Percentiles rank a stretch among this genome's conserved stretches.
phyloP scores from a whole-genome alignment of 2,797 vertebrate species.

The Danionella dracula region DNA sequence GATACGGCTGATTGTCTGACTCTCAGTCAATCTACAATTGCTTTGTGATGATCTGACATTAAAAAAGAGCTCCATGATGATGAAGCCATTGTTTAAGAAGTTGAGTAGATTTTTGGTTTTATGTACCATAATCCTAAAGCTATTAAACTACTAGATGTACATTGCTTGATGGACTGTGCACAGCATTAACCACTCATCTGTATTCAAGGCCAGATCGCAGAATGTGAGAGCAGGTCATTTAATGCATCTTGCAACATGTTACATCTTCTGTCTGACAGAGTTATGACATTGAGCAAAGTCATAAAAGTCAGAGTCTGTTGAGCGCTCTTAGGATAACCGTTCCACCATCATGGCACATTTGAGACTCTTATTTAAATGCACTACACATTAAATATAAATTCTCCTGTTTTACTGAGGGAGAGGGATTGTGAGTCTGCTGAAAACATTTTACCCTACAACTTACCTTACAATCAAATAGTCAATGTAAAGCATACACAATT shows the following conservation, averaged over 20 bases:
- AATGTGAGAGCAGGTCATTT: background rate
- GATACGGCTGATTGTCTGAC: constrained; percentile 4
- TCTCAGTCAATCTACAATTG: background rate
- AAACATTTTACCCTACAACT: too few species aligned
- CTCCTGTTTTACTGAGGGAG: background rate
- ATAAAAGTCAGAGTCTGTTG: constrained; percentile 22
- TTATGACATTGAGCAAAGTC: constrained; percentile 27
- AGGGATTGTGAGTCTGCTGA: too few species aligned
- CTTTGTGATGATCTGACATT: background rate
- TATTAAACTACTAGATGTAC: constrained; percentile 8
- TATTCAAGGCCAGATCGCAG: background rate
- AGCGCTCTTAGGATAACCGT: constrained; percentile 1
- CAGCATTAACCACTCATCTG: background rate
- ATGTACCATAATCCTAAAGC: background rate
- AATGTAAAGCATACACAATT: too few species aligned
- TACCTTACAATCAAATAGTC: too few species aligned
- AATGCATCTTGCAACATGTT: constrained; percentile 21
- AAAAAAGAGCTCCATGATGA: background rate
- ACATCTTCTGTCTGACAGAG: constrained; percentile 10
- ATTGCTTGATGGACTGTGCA: background rate
- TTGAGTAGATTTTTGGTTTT: background rate
- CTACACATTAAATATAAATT: constrained; percentile 13
- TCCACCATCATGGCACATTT: constrained; percentile 8
- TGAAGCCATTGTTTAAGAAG: background rate
- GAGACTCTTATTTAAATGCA: constrained; percentile 1